phyloP scores from a whole-genome alignment of 2,888 invertebrate genomes.

The Neoascia interrupta region DNA sequence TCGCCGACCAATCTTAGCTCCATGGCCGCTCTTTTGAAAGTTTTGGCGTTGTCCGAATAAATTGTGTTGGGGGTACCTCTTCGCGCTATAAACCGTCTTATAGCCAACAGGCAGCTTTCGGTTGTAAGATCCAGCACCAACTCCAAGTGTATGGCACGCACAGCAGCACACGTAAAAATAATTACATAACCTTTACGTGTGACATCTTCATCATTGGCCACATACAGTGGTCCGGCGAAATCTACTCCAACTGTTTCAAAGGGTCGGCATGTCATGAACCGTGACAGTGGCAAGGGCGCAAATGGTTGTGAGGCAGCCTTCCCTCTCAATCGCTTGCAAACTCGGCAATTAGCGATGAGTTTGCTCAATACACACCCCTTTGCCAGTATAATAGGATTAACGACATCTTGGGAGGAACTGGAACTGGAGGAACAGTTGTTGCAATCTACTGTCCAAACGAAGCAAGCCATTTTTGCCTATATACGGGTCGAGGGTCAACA shows the following conservation, averaged over 20 bases:
- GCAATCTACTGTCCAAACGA: conserved; percentile 15
- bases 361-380: too few relatives aligned
- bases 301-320: too few relatives aligned
- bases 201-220: too few relatives aligned
- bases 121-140: conserved; percentile 21
- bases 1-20: conserved; percentile 20
- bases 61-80: conserved; percentile 26
- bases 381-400: conserved; percentile 22
- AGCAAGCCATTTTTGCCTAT: conserved; percentile 2
- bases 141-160: conserved; percentile 46
- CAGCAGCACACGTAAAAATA: too few relatives aligned
- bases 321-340: too few relatives aligned
- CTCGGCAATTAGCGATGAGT: too few relatives aligned
- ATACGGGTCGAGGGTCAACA: conserved; percentile 2
- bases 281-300: too few relatives aligned
- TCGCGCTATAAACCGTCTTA: conserved; percentile 17
- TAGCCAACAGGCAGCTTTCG: conserved; percentile 26
- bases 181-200: too few relatives aligned
- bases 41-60: conserved; percentile 20
- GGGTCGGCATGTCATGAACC: too few relatives aligned
- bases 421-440: too few relatives aligned
- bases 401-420: not conserved
- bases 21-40: conserved; percentile 13
- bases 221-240: too few relatives aligned
- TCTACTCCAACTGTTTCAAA: too few relatives aligned